Evolutionary conservation across 2,113 vertebrate species (phyloP).

Genomic region (Phaetusa simplex): DNA sequence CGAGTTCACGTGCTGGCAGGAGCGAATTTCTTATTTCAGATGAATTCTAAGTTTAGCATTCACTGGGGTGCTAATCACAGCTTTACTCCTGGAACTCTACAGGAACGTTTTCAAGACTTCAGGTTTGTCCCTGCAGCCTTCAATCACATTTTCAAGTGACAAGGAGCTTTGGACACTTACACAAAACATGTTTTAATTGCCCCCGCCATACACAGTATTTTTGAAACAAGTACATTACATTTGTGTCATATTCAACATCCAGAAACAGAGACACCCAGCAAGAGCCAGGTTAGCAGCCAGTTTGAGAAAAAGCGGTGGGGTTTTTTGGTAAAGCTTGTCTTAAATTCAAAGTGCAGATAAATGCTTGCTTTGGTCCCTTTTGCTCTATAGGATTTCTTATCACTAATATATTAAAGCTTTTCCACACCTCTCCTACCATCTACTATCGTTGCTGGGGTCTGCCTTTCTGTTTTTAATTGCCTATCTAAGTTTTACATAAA

Average conservation of each 20-base stretch:
- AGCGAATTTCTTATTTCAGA: not conserved
- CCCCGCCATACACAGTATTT: rapidly evolving
- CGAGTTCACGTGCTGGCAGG: not conserved
- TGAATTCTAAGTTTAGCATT: not conserved
- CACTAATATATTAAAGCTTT: not conserved
- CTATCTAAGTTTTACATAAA: not conserved
- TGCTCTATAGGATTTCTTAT: not conserved
- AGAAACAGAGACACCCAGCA: not conserved
- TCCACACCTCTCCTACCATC: not conserved
- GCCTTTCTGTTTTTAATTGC: not conserved
- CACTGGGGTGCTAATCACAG: not conserved
- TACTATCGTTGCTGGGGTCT: rapidly evolving
- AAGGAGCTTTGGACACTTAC: not conserved
- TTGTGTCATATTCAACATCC: not conserved
- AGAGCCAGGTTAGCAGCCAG: not conserved
- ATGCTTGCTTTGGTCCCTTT: not conserved
- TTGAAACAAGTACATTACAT: not conserved
- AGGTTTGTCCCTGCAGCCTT: not conserved
- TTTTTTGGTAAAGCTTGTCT: not conserved
- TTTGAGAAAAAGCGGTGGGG: not conserved
- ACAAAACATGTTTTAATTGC: not conserved
- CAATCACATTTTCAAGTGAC: not conserved
- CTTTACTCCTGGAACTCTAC: not conserved
- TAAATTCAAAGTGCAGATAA: not conserved
- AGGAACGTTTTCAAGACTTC: not conserved